phyloP scores from a whole-genome alignment of 1,140 invertebrate species.

The Contarinia nasturtii region DNA sequence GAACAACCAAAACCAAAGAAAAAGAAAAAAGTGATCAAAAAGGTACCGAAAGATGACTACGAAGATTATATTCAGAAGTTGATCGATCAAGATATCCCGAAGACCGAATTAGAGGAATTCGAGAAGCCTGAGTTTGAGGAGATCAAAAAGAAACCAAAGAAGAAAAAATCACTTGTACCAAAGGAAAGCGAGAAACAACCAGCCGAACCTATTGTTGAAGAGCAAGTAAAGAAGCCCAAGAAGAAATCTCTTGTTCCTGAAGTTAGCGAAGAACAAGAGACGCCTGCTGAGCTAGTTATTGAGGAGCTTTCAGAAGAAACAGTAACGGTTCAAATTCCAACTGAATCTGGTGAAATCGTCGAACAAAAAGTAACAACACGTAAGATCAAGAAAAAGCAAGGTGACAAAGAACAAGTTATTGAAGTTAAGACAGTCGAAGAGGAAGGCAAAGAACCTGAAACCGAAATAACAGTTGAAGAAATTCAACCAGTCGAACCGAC shows the following conservation, averaged over 20 bases:
- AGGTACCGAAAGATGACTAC: constrained; percentile 7
- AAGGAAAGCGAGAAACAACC: neutral
- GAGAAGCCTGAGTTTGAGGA: no score
- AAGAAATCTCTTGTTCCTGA: no score
- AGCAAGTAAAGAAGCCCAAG: no score
- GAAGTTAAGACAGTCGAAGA: no score
- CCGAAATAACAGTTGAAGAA: no score
- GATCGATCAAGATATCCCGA: no score
- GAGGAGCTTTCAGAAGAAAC: constrained; percentile 21
- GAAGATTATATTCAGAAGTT: no score
- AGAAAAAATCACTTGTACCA: neutral
- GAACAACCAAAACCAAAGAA: neutral
- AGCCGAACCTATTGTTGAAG: constrained; percentile 6
- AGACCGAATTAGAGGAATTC: no score
- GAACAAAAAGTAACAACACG: constrained; percentile 25
- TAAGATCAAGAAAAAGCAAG: constrained; percentile 20
- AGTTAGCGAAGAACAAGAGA: no score
- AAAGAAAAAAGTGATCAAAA: constrained; percentile 3
- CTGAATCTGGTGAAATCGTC: constrained; percentile 17
- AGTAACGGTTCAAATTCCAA: constrained; percentile 13
- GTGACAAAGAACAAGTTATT: constrained; percentile 18
- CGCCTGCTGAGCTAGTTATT: constrained; percentile 7
- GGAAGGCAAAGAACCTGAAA: no score
- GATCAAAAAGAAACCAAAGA: constrained; percentile 7
- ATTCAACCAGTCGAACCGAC: no score